Conservation (phyloP, 2,113 vertebrate genomes). For the Alectura lathami region DNA sequence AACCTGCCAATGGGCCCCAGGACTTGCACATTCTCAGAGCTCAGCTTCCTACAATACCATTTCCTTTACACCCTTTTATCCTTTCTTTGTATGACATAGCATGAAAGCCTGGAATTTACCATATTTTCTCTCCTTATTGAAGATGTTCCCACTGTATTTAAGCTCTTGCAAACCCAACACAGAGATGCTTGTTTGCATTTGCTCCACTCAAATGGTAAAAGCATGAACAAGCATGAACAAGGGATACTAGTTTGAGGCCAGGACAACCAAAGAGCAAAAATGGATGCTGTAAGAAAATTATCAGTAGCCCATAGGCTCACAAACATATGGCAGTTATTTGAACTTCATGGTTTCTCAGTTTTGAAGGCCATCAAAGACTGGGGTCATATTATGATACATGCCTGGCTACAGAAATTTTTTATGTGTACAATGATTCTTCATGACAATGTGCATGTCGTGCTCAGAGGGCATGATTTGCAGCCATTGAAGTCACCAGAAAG, state of each 20-base stretch:
- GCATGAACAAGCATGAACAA: fast-evolving
- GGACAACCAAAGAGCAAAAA: neutral
- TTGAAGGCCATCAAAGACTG: neutral
- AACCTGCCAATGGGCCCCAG: neutral
- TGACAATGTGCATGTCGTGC: too few relatives aligned
- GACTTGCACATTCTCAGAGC: neutral
- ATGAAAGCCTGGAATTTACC: conserved; percentile 37
- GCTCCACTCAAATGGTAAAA: neutral
- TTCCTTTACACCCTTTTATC: conserved; percentile 40
- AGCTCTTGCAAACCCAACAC: neutral
- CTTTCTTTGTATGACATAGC: conserved; percentile 13
- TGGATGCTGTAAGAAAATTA: neutral
- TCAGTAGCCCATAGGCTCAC: neutral
- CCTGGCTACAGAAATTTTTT: neutral
- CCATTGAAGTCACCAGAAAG: neutral
- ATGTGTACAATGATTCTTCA: neutral
- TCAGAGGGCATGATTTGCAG: neutral
- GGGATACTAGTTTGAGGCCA: neutral
- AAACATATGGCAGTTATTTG: neutral
- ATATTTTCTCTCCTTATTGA: conserved; percentile 7
- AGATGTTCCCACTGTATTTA: conserved; percentile 27
- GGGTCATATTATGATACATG: neutral
- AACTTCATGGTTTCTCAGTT: neutral
- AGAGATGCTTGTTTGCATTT: conserved; percentile 15
- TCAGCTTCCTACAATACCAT: conserved; percentile 24